Base-by-base conservation (phyloP, 2,797 vertebrate genomes). In the Cryptoprocta ferox region DNA sequence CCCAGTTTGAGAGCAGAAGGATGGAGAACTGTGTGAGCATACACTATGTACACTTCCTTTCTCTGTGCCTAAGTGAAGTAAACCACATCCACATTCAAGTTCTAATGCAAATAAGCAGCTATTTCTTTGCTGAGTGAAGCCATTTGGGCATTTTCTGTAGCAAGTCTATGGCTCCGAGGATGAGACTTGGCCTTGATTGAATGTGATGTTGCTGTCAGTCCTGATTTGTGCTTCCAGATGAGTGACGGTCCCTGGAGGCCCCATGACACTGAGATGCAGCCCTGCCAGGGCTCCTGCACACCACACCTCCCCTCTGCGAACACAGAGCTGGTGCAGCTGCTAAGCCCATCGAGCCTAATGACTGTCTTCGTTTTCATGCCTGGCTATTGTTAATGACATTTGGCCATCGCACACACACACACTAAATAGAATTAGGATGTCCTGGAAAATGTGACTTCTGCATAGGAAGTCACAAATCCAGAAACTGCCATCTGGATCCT, bases 401-500 rank as follows among this genome's bases (percentile, higher is more conserved):
- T n/a, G 14, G 78, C 61, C 35, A 79, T 61, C 35, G 39, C 32
- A 9, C 30, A 65, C 65, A 65, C 65, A 82, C 37, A 71, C 85
- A 70, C 66, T 30, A 61, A 95, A 81, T 92, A 84, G 91, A 95
- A 94, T 97, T 91, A 96, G 61, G 66, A 90, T 96, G 75, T 85
- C 7, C 78, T 71, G 84, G 94, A 87, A 95, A 95, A 97, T 95
- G 87, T 95, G 95, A 80, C 73, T 92, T 97, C 93, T 96, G 30
- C 73, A 79, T 45, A 98, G 91, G 92, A 94, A 93, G 89, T 70
- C 92, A 81, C 91, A 96, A 87, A 89, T 85, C 42, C n/a, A 85
- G 37, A 96, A 85, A 50, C 84, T 45, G 73, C 91, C 95, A 91
- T 97, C 97, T 96, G 96, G 78, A 90, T 96, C 93, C 92, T 93